Conservation (phyloP, 2,888 invertebrate species). For the Cataglyphis livida region DNA sequence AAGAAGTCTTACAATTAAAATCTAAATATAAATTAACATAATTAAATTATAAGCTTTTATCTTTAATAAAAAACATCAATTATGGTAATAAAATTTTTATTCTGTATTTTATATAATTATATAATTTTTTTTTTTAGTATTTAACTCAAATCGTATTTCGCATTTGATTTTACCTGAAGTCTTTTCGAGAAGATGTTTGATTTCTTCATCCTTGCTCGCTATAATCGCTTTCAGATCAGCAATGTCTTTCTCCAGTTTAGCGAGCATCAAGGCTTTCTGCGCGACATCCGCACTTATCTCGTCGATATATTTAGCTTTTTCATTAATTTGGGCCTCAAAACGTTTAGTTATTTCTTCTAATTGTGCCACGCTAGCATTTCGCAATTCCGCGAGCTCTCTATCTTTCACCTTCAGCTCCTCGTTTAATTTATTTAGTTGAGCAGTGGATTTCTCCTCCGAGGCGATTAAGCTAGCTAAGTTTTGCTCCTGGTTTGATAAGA, state of each 20-base stretch:
- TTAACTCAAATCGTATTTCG: not conserved
- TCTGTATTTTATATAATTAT: not conserved
- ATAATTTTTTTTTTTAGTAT: not conserved
- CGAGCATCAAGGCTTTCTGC: conserved; percentile 75
- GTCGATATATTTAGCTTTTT: conserved; percentile 77
- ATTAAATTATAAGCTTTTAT: not conserved
- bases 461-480: conserved; percentile 87
- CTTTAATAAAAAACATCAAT: not conserved
- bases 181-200: conserved; percentile 80
- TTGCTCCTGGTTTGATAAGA: conserved; percentile 74
- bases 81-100: not conserved
- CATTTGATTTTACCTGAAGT: conserved; percentile 74
- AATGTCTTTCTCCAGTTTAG: conserved; percentile 79
- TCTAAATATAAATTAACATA: not conserved
- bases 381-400: conserved; percentile 85
- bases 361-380: conserved; percentile 75
- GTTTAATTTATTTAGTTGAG: conserved; percentile 87
- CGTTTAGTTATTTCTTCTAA: conserved; percentile 79
- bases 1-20: not conserved
- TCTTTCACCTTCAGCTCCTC: conserved; percentile 88
- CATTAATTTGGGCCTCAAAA: conserved; percentile 80
- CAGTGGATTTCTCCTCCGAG: conserved; percentile 88
- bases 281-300: conserved; percentile 76
- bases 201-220: conserved; percentile 81
- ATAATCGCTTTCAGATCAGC: conserved; percentile 77